Evolutionary conservation across 2,797 vertebrate species (phyloP).

Genomic region (Melanotaenia pygmaea): DNA sequence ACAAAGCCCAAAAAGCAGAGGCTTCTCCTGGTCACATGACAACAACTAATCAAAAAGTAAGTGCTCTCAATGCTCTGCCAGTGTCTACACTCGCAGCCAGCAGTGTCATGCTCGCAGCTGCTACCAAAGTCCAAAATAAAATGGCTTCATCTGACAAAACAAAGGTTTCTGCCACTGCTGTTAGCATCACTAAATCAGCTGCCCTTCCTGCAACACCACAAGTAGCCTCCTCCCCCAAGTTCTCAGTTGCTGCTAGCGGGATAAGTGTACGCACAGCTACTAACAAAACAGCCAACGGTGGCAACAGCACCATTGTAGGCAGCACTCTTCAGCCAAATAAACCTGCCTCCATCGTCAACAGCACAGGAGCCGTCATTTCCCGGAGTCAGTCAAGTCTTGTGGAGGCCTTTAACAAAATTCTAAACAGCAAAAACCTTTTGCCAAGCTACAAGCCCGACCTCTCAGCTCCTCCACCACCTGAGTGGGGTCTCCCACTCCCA

Average conservation of each 20-base stretch:
- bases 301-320: slow-evolving; percentile 66
- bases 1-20: slow-evolving; percentile 71
- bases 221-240: slow-evolving; percentile 76
- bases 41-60: slow-evolving; percentile 72
- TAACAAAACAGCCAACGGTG: slow-evolving; percentile 88
- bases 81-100: slow-evolving; percentile 93
- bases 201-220: slow-evolving; percentile 82
- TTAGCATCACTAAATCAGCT: slow-evolving; percentile 86
- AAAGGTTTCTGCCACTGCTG: slow-evolving; percentile 86
- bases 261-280: slow-evolving; percentile 79
- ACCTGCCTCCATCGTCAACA: slow-evolving; percentile 85
- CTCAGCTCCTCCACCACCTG: slow-evolving; percentile 83
- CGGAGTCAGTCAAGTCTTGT: slow-evolving; percentile 95
- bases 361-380: slow-evolving; percentile 90
- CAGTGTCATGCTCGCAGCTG: slow-evolving; percentile 94
- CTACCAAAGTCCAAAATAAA: slow-evolving; percentile 95
- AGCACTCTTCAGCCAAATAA: slow-evolving; percentile 82
- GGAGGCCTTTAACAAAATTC: slow-evolving; percentile 97
- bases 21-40: slow-evolving; percentile 62
- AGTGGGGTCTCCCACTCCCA: slow-evolving; percentile 90
- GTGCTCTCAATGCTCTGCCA: slow-evolving; percentile 86
- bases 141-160: slow-evolving; percentile 82
- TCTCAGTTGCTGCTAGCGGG: slow-evolving; percentile 74
- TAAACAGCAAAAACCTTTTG: slow-evolving; percentile 96
- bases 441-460: slow-evolving; percentile 96